Conservation (phyloP, 1,140 invertebrate genomes). For the Papilio glaucus region DNA sequence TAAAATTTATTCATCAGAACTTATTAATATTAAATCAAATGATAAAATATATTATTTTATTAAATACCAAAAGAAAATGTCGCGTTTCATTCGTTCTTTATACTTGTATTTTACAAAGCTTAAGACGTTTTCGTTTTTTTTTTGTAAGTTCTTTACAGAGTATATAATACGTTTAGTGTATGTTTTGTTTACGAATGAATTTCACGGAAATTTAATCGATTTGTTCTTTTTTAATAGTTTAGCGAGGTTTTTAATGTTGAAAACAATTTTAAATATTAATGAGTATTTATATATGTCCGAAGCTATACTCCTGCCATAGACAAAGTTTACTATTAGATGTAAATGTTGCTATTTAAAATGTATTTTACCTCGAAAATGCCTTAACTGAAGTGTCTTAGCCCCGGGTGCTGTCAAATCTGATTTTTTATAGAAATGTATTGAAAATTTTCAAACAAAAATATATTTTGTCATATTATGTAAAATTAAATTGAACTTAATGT, state of each 20-base stretch:
- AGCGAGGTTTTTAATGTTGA: slow-evolving; percentile 13
- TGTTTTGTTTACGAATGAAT: slow-evolving; percentile 9
- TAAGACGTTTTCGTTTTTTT: slow-evolving; percentile 18
- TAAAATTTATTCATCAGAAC: slow-evolving; percentile 36
- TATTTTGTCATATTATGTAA: no score
- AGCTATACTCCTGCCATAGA: slow-evolving; percentile 15
- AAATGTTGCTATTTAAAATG: neutral
- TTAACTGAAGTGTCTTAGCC: neutral
- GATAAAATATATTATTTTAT: slow-evolving; percentile 8
- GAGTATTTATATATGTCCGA: neutral
- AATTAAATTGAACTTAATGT: no score
- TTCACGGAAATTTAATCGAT: slow-evolving; percentile 8
- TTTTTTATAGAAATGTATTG: slow-evolving; percentile 22
- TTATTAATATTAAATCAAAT: slow-evolving; percentile 8
- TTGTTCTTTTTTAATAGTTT: neutral
- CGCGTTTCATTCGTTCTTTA: neutral
- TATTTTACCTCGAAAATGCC: neutral
- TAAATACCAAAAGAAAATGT: slow-evolving; percentile 13
- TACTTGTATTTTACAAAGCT: neutral
- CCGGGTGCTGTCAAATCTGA: slow-evolving; percentile 5
- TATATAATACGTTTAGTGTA: neutral
- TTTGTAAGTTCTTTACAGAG: neutral
- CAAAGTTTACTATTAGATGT: neutral
- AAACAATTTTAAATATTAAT: neutral
- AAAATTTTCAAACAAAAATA: neutral